phyloP scores from a whole-genome alignment of 2,113 vertebrate genomes.

The Daphoenositta chrysoptera region DNA sequence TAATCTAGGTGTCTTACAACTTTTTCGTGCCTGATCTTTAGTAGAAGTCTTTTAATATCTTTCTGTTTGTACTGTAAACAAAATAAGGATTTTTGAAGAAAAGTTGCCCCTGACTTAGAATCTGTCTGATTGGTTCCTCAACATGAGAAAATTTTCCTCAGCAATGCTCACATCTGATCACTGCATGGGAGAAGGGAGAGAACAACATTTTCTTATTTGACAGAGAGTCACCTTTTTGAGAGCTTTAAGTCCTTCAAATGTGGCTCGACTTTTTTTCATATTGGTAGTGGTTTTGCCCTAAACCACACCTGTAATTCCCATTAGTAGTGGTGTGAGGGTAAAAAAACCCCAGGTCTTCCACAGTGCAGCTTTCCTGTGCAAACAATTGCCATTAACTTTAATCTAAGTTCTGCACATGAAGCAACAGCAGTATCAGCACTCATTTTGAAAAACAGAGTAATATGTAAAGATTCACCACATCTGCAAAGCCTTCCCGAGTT shows the following conservation, averaged over 20 bases:
- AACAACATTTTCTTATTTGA: not conserved
- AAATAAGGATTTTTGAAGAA: not conserved
- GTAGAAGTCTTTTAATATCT: not conserved
- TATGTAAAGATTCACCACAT: constrained; percentile 5
- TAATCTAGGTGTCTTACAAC: not conserved
- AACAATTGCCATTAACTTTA: not conserved
- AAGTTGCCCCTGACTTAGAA: not conserved
- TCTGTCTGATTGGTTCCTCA: not conserved
- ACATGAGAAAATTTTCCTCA: not conserved
- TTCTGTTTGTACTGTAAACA: not conserved
- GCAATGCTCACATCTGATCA: not conserved
- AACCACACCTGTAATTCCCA: not conserved
- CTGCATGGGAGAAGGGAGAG: not conserved
- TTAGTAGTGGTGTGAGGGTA: not conserved
- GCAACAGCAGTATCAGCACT: not conserved
- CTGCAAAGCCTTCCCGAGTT: constrained; percentile 31
- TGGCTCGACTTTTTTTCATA: not conserved
- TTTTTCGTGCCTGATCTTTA: not conserved
- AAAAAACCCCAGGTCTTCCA: not conserved
- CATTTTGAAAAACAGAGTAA: constrained; percentile 35
- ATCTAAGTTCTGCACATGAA: not conserved
- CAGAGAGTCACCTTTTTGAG: not conserved
- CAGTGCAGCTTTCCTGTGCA: not conserved
- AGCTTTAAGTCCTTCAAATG: not conserved
- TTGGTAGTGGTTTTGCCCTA: not conserved